Evolutionary conservation across 2,888 invertebrate species (phyloP).

Genomic region (Scotopteryx bipunctaria): DNA sequence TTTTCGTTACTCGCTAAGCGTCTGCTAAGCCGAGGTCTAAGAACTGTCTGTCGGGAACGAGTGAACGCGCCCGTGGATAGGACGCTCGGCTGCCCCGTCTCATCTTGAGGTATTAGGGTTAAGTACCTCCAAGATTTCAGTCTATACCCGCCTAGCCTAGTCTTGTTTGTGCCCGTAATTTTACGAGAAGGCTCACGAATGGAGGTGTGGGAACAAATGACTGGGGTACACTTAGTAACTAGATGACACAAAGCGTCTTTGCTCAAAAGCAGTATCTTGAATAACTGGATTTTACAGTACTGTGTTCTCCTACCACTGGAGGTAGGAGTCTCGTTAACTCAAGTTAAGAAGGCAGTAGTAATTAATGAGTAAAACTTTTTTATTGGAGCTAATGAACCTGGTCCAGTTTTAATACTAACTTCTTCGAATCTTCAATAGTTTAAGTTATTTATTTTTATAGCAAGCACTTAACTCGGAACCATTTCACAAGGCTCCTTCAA

Average conservation of each 20-base stretch:
- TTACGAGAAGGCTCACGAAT: background rate
- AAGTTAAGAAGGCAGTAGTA: too few species aligned
- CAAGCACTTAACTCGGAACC: conserved; percentile 4
- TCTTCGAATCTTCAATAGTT: too few species aligned
- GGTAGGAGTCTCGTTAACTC: too few species aligned
- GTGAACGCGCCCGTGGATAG: conserved; percentile 19
- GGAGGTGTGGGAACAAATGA: too few species aligned
- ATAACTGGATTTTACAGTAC: too few species aligned
- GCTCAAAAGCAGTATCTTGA: too few species aligned
- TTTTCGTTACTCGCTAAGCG: background rate
- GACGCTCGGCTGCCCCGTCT: conserved; percentile 23
- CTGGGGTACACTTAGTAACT: too few species aligned
- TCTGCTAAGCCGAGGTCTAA: background rate
- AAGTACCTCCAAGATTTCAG: conserved; percentile 20
- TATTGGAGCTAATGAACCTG: too few species aligned
- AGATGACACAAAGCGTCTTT: too few species aligned
- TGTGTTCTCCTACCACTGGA: too few species aligned
- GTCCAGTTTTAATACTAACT: too few species aligned
- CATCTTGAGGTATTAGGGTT: conserved; percentile 23
- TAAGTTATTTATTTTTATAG: background rate
- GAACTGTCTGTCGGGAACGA: conserved; percentile 9
- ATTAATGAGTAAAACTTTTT: too few species aligned
- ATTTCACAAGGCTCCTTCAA: conserved; percentile 36
- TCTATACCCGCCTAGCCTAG: conserved; percentile 1
- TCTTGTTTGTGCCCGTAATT: background rate